These are phyloP conservation scores for Danio jaintianensis DNA, from an alignment of 2,797 vertebrate genomes.

Conservation along the genomic window DNA sequence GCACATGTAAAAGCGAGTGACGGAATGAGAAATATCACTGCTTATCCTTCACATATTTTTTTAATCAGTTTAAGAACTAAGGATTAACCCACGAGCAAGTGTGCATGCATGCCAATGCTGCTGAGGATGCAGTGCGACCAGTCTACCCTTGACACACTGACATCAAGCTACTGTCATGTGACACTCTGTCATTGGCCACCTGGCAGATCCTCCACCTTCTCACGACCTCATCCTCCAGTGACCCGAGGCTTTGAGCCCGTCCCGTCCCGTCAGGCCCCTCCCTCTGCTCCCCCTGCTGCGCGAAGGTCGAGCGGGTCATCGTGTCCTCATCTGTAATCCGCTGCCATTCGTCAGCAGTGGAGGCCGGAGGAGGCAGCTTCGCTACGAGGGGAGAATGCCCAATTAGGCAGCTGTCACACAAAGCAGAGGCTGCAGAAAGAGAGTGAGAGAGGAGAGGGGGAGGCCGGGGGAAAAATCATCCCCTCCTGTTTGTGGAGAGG, in stretches of 20 bases:
- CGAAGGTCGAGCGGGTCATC: conserved; percentile 88
- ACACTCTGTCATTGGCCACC: conserved; percentile 87
- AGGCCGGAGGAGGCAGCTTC: conserved; percentile 78
- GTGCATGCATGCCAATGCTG: not conserved
- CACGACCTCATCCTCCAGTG: conserved; percentile 88
- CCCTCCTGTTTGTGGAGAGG: conserved; percentile 73
- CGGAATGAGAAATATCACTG: conserved; percentile 23
- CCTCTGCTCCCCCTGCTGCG: conserved; percentile 80
- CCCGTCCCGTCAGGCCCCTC: conserved; percentile 82
- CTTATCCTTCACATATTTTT: conserved; percentile 28
- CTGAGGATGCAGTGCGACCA: conserved; percentile 67
- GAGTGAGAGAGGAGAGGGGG: conserved; percentile 30
- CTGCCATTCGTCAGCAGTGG: conserved; percentile 88
- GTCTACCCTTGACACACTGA: conserved; percentile 86
- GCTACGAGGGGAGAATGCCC: conserved; percentile 89
- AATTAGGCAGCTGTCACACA: conserved; percentile 94
- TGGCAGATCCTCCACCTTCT: conserved; percentile 78
- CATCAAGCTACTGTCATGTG: conserved; percentile 84
- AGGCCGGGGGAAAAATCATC: conserved; percentile 75
- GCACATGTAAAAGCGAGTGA: conserved; percentile 49
- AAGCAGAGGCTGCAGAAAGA: conserved; percentile 87
- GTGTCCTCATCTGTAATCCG: conserved; percentile 90
- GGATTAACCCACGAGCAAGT: conserved; percentile 7
- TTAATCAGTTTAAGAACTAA: not conserved
- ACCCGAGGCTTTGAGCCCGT: conserved; percentile 82